Evolutionary conservation across 2,113 vertebrate species (phyloP).

Genomic region (Sinocyclocheilus anophthalmus): DNA sequence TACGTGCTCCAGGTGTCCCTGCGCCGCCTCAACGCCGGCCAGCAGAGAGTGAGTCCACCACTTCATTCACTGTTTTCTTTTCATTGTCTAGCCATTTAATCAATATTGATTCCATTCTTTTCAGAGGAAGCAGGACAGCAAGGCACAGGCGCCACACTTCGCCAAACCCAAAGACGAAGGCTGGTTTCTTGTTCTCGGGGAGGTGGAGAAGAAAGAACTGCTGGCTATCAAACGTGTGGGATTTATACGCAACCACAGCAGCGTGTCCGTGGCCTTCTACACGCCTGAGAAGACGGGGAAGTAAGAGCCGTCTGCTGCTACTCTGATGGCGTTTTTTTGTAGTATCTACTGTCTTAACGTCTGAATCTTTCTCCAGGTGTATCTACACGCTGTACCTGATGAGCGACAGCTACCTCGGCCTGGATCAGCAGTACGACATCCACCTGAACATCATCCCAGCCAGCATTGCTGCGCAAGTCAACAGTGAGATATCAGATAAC

Average conservation of each 20-base stretch:
- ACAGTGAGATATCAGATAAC: slow-evolving; percentile 71
- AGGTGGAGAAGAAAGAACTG: no score
- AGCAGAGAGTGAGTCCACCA: no score
- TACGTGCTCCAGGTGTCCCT: no score
- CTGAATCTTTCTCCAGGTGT: slow-evolving; percentile 72
- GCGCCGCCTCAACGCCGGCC: no score
- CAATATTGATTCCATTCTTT: no score
- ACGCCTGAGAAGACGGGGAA: slow-evolving; percentile 83
- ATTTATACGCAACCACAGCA: slow-evolving; percentile 69
- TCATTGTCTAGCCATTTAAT: no score
- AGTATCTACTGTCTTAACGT: not conserved
- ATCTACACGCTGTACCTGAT: slow-evolving; percentile 95
- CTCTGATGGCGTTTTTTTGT: not conserved
- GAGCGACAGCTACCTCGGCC: slow-evolving; percentile 96
- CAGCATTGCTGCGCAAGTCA: slow-evolving; percentile 75
- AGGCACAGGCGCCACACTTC: no score
- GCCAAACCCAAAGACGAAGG: no score
- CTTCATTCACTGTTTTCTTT: no score
- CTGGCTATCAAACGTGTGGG: no score
- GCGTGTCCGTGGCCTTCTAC: slow-evolving; percentile 87
- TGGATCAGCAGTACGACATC: slow-evolving; percentile 98
- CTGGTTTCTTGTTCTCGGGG: no score
- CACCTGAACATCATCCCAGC: slow-evolving; percentile 81
- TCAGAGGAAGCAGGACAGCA: no score
- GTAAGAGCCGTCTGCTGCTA: not conserved